Conservation (phyloP, 2,113 vertebrate species). For the Oenanthe melanoleuca region DNA sequence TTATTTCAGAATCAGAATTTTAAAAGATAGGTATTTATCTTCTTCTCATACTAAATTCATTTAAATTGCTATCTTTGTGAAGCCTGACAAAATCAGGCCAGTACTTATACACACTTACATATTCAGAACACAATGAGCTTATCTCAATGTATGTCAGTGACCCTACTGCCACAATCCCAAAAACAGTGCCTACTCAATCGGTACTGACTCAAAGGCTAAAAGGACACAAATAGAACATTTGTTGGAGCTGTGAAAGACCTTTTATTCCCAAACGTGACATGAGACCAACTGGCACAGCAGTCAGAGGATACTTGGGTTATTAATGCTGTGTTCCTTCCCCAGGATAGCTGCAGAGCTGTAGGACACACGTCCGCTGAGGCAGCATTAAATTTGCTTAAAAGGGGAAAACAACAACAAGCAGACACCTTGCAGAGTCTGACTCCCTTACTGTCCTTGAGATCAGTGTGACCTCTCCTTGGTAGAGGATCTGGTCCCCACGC, state of each 20-base stretch:
- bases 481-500: neutral
- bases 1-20: neutral
- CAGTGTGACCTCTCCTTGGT: neutral
- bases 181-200: neutral
- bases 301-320: neutral
- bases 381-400: conserved; percentile 47
- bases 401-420: neutral
- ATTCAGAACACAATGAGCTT: neutral
- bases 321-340: neutral
- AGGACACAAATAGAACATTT: neutral
- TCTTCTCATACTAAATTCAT: neutral
- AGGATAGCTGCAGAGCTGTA: neutral
- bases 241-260: neutral
- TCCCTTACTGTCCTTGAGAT: neutral
- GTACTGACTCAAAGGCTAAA: neutral
- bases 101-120: neutral
- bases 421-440: neutral
- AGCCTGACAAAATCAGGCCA: neutral
- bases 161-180: neutral
- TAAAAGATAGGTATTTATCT: neutral
- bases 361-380: neutral
- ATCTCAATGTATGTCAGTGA: neutral
- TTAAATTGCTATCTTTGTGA: neutral
- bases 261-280: neutral
- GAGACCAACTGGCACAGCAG: neutral